Base-by-base conservation (phyloP, 2,888 invertebrate genomes). In the Drosophila buzzatii region DNA sequence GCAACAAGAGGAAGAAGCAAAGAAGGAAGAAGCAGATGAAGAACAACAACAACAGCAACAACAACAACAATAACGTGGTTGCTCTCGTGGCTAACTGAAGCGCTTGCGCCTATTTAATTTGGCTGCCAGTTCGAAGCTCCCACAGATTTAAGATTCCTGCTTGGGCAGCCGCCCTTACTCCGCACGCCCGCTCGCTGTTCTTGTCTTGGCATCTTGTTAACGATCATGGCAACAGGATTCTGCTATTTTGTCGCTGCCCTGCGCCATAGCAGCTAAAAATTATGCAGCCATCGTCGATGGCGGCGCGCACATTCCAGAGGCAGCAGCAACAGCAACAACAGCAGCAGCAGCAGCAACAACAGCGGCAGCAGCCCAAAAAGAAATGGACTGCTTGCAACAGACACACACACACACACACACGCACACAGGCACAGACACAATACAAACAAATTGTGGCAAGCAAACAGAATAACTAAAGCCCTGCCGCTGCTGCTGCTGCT, bases 181-280 rank as follows among this genome's bases (percentile, higher is more conserved):
- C 42, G 9, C 66, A 49, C 41, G 39, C 55, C 55, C 55, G 7
- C 41, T 55, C 39, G 16, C 66, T 72, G 70, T 81, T 89, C 82
- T 83, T 89, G 85, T 89, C 84, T 85, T 85, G 85, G 86, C 89
- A 90, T 90, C 90, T 86, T 86, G 90, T 86, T 86, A 86, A 90
- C 86, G 86, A 86, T 90, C 90, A 90, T 85, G 89, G 90, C 86
- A 86, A 90, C 86, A 86, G 90, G 90, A 89, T 86, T 86, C 90
- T 89, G 86, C 86, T 86, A 86, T 86, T 86, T 86, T 86, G 90
- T 90, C 87, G 89, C 85, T 89, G 84, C 86, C 75, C 89, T 86
- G 89, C 84, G 84, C 85, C 87, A 70, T 51, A 53, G 59, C 57
- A 58, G 58, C 58, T 58, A 75, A 82, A 87, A 82, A 82, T 87